Conservation (phyloP, 2,888 invertebrate species). For the Pseudococcus viburni region DNA sequence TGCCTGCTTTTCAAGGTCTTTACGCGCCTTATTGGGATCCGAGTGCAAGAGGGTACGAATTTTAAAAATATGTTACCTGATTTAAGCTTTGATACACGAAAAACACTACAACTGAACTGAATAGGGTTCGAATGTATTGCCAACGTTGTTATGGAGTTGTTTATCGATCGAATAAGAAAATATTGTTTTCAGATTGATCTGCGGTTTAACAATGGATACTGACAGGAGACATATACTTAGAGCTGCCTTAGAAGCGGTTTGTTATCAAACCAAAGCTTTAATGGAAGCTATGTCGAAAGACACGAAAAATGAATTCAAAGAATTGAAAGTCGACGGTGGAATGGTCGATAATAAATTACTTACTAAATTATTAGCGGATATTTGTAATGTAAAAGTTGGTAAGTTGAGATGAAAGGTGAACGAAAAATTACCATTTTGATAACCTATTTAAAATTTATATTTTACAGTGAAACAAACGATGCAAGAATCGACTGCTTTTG, state of each 20-base stretch:
- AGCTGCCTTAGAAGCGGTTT: conserved; percentile 94
- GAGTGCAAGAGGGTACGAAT: conserved; percentile 89
- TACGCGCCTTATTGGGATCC: conserved; percentile 99
- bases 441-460: neutral
- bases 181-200: conserved; percentile 84
- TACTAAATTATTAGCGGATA: conserved; percentile 97
- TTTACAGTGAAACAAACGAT: conserved; percentile 72
- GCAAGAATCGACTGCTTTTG: conserved; percentile 94
- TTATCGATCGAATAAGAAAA: neutral
- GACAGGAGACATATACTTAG: conserved; percentile 93
- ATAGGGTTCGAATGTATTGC: neutral
- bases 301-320: conserved; percentile 85
- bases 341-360: conserved; percentile 91
- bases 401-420: conserved; percentile 71
- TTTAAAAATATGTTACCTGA: conserved; percentile 63
- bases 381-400: conserved; percentile 92
- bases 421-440: neutral
- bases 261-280: conserved; percentile 96
- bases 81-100: conserved; percentile 7
- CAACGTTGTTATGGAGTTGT: conserved; percentile 29
- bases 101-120: neutral
- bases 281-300: conserved; percentile 95
- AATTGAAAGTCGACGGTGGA: conserved; percentile 93
- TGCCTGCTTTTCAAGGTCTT: conserved; percentile 96
- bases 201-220: conserved; percentile 93